Percentiles rank a stretch among this genome's conserved stretches.
Conservation (phyloP, 2,797 vertebrate species). For the Poliocrania exsul region DNA sequence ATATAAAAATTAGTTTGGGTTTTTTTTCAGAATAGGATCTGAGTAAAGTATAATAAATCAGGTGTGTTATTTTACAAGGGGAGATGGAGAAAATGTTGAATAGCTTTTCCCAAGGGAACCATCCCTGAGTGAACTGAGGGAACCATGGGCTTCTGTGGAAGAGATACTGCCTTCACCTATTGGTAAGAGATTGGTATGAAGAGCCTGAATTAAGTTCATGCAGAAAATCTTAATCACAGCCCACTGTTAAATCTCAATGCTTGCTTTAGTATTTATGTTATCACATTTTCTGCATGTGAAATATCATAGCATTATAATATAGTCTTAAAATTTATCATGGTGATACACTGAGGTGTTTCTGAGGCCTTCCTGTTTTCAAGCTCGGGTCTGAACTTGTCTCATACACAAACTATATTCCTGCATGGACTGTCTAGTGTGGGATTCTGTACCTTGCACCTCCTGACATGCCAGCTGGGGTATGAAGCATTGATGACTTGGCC, state of each 20-base stretch:
- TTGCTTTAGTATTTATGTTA: background rate
- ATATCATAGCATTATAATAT: background rate
- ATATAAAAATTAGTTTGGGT: background rate
- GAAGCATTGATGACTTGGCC: background rate
- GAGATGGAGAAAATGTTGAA: background rate
- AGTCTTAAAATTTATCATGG: background rate
- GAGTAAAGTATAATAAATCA: background rate
- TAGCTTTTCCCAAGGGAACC: background rate
- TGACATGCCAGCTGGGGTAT: background rate
- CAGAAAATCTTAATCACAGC: background rate
- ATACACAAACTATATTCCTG: background rate
- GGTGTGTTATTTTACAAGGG: background rate
- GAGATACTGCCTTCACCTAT: background rate
- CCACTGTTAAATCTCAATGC: background rate
- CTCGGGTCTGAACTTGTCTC: rapidly evolving
- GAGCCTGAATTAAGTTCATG: background rate
- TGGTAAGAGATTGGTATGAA: background rate
- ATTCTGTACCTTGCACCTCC: background rate
- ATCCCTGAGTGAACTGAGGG: background rate
- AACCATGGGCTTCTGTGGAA: background rate
- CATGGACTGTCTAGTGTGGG: rapidly evolving
- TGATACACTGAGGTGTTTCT: background rate
- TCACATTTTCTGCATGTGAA: background rate
- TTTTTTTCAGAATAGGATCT: background rate
- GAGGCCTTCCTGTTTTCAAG: background rate